Base-by-base conservation (phyloP, 2,797 vertebrate genomes). In the Characodon lateralis region DNA sequence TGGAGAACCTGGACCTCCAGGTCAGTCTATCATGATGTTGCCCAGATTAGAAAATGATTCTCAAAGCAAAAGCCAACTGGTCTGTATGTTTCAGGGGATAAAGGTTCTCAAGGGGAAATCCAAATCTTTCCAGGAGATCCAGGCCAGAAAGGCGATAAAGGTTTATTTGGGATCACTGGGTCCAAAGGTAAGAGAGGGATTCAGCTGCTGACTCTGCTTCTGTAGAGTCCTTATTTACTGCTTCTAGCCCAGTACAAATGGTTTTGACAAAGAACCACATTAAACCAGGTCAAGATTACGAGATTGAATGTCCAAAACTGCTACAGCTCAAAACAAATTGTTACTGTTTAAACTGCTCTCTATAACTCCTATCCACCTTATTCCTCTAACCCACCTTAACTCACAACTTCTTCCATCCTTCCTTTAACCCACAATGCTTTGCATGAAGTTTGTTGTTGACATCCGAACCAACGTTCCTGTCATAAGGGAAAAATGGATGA, bases 111-210 rank as follows among this genome's bases (percentile, higher is more conserved):
- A n/a, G 85, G 90, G 14, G 51, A 86, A 56, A 77, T 83, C 13
- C 39, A 0, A n/a, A 74, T 70, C 0, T 80, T 24, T 82, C 81
- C 78, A 55, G 94, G 94, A 59, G 89, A 92, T 50, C 84, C 79
- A 41, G 95, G 96, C 39, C 74, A 65, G 39, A 86, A 87, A 71
- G 95, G 95, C 77, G 69, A 75, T 0, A 83, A 65, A 66, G 95
- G 95, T 59, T 43, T 61, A 5, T 46, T 53, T 43, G 95, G 95
- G 35, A 87, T 85, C 71, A 83, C 80, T 0, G 95, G 95, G 85
- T 78, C 88, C 3, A 76, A 88, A 82, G 95, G 95, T 95, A 79
- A 88, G 85, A 75, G 20, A 0, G 5, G 18, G 31, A 51, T 41
- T 4, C 3, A 14, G 3, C 7, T 22, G 56, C 55, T 35, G 6